These are phyloP conservation scores for Drosophila neutralis DNA, from an alignment of 2,888 invertebrate genomes.

Conservation along the genomic window DNA sequence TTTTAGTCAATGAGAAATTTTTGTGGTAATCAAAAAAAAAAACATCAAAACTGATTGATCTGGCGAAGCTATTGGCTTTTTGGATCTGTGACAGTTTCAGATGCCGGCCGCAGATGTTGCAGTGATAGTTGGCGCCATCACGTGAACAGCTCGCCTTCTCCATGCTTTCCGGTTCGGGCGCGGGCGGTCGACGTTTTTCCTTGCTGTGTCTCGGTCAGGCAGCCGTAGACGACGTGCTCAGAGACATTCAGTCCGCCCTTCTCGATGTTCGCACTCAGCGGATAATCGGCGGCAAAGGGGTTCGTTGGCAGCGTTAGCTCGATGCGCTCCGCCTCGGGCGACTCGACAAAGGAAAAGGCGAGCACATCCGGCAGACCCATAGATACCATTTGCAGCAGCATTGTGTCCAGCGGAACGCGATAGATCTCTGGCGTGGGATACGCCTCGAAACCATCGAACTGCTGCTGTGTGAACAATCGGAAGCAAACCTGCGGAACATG, in stretches of 20 bases:
- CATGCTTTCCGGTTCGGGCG: not conserved
- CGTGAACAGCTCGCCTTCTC: constrained; percentile 48
- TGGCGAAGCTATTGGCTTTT: not conserved
- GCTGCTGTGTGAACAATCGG: constrained; percentile 93
- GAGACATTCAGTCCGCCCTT: constrained; percentile 94
- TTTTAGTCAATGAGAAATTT: not conserved
- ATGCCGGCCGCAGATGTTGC: constrained; percentile 89
- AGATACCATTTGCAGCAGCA: constrained; percentile 96
- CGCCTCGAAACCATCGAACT: constrained; percentile 91
- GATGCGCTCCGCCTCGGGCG: constrained; percentile 93
- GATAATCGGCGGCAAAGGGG: constrained; percentile 90
- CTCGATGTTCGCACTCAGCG: constrained; percentile 87
- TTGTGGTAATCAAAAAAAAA: not conserved
- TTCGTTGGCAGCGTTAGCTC: constrained; percentile 92
- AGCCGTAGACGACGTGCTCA: constrained; percentile 92
- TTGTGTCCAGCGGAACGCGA: constrained; percentile 95
- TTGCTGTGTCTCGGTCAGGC: constrained; percentile 86
- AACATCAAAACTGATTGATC: not conserved
- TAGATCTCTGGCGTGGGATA: constrained; percentile 97
- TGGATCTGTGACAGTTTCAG: constrained; percentile 89
- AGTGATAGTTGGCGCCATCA: constrained; percentile 86
- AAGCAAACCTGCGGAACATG: constrained; percentile 88
- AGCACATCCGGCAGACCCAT: constrained; percentile 96
- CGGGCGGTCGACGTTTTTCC: constrained; percentile 12
- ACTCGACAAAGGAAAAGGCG: constrained; percentile 97